Percentiles rank a stretch among this genome's conserved stretches.
These are phyloP conservation scores for Phalangium opilio DNA, from an alignment of 2,888 invertebrate species.

Conservation along the genomic window DNA sequence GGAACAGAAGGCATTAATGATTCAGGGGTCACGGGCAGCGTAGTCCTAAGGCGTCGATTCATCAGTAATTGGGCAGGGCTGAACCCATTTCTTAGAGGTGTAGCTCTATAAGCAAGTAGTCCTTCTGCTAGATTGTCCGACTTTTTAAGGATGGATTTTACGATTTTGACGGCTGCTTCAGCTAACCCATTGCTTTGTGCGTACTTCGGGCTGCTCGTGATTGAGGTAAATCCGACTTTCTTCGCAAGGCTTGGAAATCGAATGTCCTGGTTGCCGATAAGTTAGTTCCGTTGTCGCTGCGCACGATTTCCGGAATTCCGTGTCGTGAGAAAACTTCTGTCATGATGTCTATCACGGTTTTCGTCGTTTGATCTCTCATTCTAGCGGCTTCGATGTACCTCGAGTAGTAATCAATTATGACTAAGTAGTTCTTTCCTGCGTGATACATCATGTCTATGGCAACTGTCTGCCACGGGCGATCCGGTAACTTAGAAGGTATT, in stretches of 20 bases:
- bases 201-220: background rate
- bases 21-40: no score
- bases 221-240: no score
- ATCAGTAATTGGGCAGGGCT: slow-evolving; percentile 3
- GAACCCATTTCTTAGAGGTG: slow-evolving; percentile 3
- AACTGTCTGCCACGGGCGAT: no score
- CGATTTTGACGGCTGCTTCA: slow-evolving; percentile 4
- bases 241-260: no score
- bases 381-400: no score
- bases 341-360: background rate
- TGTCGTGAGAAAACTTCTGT: background rate
- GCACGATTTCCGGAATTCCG: background rate
- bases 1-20: no score
- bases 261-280: no score
- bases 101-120: slow-evolving; percentile 6
- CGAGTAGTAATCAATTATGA: background rate
- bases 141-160: slow-evolving; percentile 4
- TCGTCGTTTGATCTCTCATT: no score
- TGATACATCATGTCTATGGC: slow-evolving; percentile 20
- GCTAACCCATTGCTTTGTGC: slow-evolving; percentile 5
- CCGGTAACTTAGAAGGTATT: no score
- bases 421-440: background rate
- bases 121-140: slow-evolving; percentile 2
- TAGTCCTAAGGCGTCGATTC: slow-evolving; percentile 4
- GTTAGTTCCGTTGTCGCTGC: background rate